A percentile compares a stretch with the other conserved stretches of the same genome.
Conservation (phyloP, 1,140 invertebrate species). For the Antheraea pernyi region DNA sequence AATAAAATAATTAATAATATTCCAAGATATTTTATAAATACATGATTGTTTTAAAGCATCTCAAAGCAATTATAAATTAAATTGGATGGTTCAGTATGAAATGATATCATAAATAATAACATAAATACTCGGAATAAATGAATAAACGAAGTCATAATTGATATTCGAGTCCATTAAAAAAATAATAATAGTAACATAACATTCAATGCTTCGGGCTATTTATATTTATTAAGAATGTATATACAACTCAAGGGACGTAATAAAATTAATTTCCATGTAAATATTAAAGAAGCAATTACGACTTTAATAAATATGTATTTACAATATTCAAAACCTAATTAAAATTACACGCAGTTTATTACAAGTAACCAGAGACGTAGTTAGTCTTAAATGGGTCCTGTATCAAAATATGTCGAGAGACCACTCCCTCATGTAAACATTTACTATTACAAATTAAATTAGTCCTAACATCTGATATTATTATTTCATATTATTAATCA, state of each 20-base stretch:
- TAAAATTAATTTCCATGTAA: background rate
- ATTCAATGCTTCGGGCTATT: background rate
- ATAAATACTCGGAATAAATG: conserved; percentile 1
- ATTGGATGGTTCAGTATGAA: background rate
- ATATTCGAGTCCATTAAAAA: background rate
- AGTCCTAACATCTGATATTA: too few species aligned
- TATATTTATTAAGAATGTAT: background rate
- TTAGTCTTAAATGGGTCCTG: too few species aligned
- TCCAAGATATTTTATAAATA: background rate
- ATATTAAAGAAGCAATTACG: background rate
- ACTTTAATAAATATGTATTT: background rate
- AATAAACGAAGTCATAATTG: background rate
- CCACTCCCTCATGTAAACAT: too few species aligned
- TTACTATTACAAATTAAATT: too few species aligned
- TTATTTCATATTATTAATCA: too few species aligned
- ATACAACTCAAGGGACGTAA: background rate
- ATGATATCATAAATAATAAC: background rate
- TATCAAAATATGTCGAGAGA: too few species aligned
- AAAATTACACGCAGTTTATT: background rate
- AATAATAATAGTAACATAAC: background rate
- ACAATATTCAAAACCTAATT: background rate
- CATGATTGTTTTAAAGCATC: background rate
- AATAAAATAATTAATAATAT: background rate
- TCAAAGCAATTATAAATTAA: background rate
- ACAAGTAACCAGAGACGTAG: too few species aligned